These are phyloP conservation scores for Seira ritae DNA, from an alignment of 2,888 invertebrate genomes.

Conservation along the genomic window DNA sequence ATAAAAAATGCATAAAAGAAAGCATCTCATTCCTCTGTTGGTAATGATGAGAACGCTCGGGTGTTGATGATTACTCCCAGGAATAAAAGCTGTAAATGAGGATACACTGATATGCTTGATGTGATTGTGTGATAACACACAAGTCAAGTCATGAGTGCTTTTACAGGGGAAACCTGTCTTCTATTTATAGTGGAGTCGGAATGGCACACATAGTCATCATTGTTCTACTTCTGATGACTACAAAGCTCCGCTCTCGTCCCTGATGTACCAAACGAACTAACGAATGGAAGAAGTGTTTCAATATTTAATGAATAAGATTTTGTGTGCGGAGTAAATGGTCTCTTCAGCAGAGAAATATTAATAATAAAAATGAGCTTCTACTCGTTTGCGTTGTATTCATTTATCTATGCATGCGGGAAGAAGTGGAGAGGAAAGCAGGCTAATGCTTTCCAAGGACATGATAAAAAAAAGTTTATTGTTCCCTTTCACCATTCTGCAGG, in stretches of 20 bases:
- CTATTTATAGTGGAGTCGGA: no score
- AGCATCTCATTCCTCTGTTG: neutral
- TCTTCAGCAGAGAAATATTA: neutral
- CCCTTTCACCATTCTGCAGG: neutral
- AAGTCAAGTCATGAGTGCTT: no score
- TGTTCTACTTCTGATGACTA: no score
- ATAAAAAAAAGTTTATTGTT: neutral
- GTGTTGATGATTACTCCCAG: neutral
- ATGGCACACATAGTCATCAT: no score
- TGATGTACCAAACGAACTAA: no score
- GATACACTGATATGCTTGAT: neutral
- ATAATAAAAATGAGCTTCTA: constrained; percentile 6
- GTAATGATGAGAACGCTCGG: neutral
- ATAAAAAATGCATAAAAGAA: neutral
- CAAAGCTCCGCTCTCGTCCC: no score
- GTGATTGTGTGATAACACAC: neutral
- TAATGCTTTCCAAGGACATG: neutral
- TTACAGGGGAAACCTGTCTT: no score
- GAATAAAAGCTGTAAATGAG: neutral
- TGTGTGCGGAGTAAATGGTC: neutral
- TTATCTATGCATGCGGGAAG: neutral
- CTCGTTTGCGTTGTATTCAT: no score
- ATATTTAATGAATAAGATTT: constrained; percentile 36
- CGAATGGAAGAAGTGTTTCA: constrained; percentile 10
- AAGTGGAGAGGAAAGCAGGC: neutral